These are phyloP conservation scores for Amyelois transitella DNA, from an alignment of 1,140 invertebrate species.

Conservation along the genomic window DNA sequence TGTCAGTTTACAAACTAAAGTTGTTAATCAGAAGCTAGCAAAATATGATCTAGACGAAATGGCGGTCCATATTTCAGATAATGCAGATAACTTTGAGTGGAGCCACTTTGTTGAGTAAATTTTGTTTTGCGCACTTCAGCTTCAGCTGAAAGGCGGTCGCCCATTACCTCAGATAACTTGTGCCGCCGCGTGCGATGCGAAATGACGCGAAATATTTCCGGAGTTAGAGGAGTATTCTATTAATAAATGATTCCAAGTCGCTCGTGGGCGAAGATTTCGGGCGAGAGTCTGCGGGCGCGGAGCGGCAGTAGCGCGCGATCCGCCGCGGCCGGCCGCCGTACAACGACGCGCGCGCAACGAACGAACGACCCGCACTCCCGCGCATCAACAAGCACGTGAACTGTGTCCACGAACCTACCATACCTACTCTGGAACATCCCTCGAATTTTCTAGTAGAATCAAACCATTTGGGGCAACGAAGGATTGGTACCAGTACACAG, in stretches of 20 bases:
- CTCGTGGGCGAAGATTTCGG: constrained; percentile 68
- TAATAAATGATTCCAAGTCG: constrained; percentile 67
- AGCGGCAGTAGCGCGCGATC: constrained; percentile 64
- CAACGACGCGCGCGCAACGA: constrained; percentile 63
- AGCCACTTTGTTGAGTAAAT: constrained; percentile 3
- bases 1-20: too few relatives aligned
- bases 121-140: constrained; percentile 16
- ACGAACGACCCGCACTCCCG: constrained; percentile 70
- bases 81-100: background rate
- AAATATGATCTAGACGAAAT: too few relatives aligned
- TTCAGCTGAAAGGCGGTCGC: constrained; percentile 5
- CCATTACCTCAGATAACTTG: constrained; percentile 56
- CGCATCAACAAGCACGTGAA: constrained; percentile 46
- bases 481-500: constrained; percentile 27
- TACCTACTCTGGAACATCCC: constrained; percentile 16
- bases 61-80: background rate
- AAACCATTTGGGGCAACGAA: constrained; percentile 17
- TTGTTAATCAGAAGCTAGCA: too few relatives aligned
- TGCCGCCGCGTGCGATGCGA: constrained; percentile 55
- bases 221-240: constrained; percentile 70
- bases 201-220: constrained; percentile 74
- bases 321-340: constrained; percentile 63
- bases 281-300: constrained; percentile 43
- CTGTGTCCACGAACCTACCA: constrained; percentile 41
- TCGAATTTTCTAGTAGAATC: constrained; percentile 14